Percentiles rank a stretch among this genome's conserved stretches.
Evolutionary conservation across 2,113 vertebrate genomes (phyloP).

Genomic region (Apistogramma diplotaenia): DNA sequence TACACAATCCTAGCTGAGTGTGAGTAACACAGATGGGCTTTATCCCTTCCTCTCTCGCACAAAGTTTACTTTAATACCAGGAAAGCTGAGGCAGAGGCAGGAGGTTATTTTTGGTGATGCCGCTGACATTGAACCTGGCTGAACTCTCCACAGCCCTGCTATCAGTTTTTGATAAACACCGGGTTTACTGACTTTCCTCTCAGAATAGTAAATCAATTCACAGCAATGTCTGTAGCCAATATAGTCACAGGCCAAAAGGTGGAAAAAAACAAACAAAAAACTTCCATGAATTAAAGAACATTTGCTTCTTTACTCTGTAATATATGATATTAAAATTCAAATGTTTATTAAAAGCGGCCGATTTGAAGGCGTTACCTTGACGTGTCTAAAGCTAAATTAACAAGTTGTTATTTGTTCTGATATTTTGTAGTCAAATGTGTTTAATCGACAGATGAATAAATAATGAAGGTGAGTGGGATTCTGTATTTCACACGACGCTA

Average conservation of each 20-base stretch:
- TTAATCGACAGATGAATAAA: not conserved
- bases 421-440: not conserved
- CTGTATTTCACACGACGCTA: not conserved
- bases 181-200: constrained; percentile 28
- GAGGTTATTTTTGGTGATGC: constrained; percentile 54
- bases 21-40: not conserved
- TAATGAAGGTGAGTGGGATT: not conserved
- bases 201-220: constrained; percentile 56
- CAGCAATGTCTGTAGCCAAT: constrained; percentile 43
- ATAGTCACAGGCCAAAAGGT: constrained; percentile 6
- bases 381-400: not conserved
- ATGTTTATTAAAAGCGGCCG: not conserved
- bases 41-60: not conserved
- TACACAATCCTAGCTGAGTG: not conserved
- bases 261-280: not conserved
- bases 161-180: constrained; percentile 60
- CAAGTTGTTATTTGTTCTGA: not conserved
- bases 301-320: not conserved
- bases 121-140: constrained; percentile 46
- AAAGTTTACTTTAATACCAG: constrained; percentile 4
- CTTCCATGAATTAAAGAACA: too few species aligned
- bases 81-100: not conserved
- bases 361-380: not conserved
- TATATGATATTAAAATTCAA: not conserved
- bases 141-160: not conserved